Conservation (phyloP, 2,888 invertebrate species). For the Ormyrus rosae region DNA sequence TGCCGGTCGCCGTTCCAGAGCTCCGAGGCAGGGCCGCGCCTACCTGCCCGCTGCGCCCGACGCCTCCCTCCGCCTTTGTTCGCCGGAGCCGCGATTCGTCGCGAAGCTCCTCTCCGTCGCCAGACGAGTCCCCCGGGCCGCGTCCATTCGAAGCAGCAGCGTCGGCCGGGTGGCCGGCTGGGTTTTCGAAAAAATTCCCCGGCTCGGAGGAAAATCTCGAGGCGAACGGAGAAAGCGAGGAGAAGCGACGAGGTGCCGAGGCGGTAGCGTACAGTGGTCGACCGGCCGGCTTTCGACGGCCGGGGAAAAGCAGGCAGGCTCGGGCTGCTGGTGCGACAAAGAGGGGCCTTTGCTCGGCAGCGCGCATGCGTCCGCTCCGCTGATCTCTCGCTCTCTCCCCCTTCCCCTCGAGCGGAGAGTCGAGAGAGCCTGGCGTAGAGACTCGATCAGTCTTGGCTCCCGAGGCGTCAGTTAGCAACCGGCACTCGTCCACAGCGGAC, state of each 20-base stretch:
- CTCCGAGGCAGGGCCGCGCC: conserved; percentile 39
- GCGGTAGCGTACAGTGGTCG: neutral
- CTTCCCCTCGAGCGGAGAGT: conserved; percentile 1
- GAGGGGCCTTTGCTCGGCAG: neutral
- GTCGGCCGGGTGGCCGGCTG: no score
- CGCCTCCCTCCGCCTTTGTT: conserved; percentile 33
- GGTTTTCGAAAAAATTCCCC: neutral
- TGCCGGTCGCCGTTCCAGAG: conserved; percentile 58
- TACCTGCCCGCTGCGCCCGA: conserved; percentile 12
- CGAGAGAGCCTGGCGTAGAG: conserved; percentile 4
- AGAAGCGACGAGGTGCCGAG: neutral
- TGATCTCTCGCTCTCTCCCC: neutral
- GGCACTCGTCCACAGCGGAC: conserved; percentile 67
- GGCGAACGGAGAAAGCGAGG: neutral
- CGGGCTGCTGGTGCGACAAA: neutral
- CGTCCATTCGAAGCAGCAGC: neutral
- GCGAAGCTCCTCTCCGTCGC: neutral
- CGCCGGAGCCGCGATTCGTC: neutral
- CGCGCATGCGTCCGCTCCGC: neutral
- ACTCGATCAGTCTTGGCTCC: conserved; percentile 59
- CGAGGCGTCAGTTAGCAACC: conserved; percentile 75
- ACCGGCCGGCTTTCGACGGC: conserved; percentile 49
- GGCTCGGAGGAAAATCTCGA: neutral
- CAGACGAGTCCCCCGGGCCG: neutral
- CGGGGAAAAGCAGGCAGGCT: neutral